A percentile compares a stretch with the other conserved stretches of the same genome.
phyloP scores from a whole-genome alignment of 2,888 invertebrate genomes.

The Epiblema foenella region DNA sequence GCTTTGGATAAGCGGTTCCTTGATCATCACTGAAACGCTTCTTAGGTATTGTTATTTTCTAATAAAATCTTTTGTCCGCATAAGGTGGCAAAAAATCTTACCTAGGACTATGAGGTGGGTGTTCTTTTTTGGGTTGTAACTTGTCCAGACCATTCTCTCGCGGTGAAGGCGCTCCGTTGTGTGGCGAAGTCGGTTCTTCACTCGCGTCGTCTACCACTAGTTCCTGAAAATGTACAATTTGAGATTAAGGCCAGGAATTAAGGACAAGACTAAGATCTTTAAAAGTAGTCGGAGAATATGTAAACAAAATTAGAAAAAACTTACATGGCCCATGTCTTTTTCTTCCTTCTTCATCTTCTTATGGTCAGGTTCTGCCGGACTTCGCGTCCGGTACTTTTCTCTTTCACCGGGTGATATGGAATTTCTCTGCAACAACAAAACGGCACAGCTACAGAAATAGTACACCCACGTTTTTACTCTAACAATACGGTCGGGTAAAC shows the following conservation, averaged over 20 bases:
- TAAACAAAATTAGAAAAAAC: slow-evolving; percentile 58
- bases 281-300: neutral
- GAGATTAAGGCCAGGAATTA: neutral
- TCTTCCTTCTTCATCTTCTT: slow-evolving; percentile 93
- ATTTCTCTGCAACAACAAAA: slow-evolving; percentile 87
- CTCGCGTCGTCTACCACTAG: slow-evolving; percentile 97
- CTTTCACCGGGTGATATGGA: slow-evolving; percentile 93
- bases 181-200: slow-evolving; percentile 94
- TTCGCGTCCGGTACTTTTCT: slow-evolving; percentile 93
- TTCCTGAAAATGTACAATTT: slow-evolving; percentile 88
- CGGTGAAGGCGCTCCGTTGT: slow-evolving; percentile 95
- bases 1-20: too few relatives aligned
- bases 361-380: slow-evolving; percentile 89
- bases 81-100: slow-evolving; percentile 47
- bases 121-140: slow-evolving; percentile 90
- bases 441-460: slow-evolving; percentile 53
- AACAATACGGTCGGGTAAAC: slow-evolving; percentile 74
- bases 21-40: neutral
- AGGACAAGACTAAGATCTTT: neutral
- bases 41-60: too few relatives aligned
- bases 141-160: slow-evolving; percentile 94
- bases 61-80: neutral
- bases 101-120: slow-evolving; percentile 89
- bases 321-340: slow-evolving; percentile 92
- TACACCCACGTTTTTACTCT: slow-evolving; percentile 46